These are phyloP conservation scores for Urocitellus parryii DNA, from an alignment of 2,113 vertebrate genomes.

Conservation along the genomic window DNA sequence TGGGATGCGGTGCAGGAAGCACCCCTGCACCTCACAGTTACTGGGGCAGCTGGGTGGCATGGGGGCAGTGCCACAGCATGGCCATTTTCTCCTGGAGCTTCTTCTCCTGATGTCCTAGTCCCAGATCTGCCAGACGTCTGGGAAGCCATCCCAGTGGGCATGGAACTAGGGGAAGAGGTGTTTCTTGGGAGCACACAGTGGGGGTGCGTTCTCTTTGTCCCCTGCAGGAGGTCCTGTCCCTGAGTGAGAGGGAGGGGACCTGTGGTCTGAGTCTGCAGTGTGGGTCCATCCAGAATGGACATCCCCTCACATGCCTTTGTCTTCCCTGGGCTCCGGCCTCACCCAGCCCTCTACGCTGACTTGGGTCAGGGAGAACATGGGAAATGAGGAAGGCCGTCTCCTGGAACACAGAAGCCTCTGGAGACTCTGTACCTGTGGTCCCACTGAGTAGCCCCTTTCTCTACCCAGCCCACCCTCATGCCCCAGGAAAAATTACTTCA, in stretches of 20 bases:
- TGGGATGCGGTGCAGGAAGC: neutral
- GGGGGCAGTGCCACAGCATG: too few relatives aligned
- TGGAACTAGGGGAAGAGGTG: too few relatives aligned
- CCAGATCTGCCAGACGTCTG: neutral
- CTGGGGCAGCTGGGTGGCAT: accelerated
- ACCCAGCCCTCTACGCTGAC: neutral
- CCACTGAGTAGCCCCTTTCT: too few relatives aligned
- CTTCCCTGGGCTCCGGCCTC: neutral
- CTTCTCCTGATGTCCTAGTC: neutral
- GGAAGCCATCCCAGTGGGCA: too few relatives aligned
- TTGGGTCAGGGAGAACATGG: neutral
- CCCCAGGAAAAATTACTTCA: too few relatives aligned
- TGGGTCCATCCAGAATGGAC: neutral
- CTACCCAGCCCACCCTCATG: too few relatives aligned
- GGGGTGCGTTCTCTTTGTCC: too few relatives aligned
- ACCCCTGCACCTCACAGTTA: accelerated
- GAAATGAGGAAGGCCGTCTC: too few relatives aligned
- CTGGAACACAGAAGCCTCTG: neutral
- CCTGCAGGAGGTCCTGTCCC: neutral
- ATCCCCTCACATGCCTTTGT: neutral
- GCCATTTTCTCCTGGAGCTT: neutral
- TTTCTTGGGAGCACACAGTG: too few relatives aligned
- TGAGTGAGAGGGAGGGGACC: neutral
- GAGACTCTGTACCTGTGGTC: neutral
- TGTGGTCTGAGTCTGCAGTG: too few relatives aligned